These are phyloP conservation scores for Hemiscyllium ocellatum DNA, from an alignment of 2,113 vertebrate species.

Conservation along the genomic window DNA sequence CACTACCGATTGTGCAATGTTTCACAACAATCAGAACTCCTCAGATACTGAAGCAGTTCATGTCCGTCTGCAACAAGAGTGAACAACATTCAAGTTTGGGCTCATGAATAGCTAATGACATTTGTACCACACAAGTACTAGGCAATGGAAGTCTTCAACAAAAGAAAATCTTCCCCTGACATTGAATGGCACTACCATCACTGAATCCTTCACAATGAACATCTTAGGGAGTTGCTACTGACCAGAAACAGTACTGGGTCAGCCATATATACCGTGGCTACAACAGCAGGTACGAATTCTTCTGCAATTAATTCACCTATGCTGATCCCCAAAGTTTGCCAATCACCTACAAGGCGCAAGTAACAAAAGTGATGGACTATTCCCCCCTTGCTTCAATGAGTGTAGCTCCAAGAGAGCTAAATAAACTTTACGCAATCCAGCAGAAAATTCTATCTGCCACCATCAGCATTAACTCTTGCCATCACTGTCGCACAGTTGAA, in stretches of 20 bases:
- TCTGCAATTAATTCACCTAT: not conserved
- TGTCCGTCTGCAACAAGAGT: not conserved
- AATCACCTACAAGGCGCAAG: not conserved
- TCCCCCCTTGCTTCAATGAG: not conserved
- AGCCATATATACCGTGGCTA: not conserved
- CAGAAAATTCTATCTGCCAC: not conserved
- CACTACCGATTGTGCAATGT: too few species aligned
- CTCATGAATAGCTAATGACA: not conserved
- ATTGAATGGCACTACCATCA: not conserved
- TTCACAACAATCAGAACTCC: not conserved
- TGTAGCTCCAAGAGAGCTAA: not conserved
- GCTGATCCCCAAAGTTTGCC: not conserved
- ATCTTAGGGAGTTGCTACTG: not conserved
- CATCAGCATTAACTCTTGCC: not conserved
- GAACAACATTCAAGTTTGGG: too few species aligned
- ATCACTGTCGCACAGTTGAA: not conserved
- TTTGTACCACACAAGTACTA: not conserved
- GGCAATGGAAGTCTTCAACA: not conserved
- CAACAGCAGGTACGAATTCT: not conserved
- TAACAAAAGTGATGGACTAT: not conserved
- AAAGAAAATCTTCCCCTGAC: not conserved
- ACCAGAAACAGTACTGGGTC: not conserved
- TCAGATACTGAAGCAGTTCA: not conserved
- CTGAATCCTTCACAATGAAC: not conserved
- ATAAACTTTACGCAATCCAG: not conserved